phyloP scores from a whole-genome alignment of 2,888 invertebrate species.

The Melitaea athalia region DNA sequence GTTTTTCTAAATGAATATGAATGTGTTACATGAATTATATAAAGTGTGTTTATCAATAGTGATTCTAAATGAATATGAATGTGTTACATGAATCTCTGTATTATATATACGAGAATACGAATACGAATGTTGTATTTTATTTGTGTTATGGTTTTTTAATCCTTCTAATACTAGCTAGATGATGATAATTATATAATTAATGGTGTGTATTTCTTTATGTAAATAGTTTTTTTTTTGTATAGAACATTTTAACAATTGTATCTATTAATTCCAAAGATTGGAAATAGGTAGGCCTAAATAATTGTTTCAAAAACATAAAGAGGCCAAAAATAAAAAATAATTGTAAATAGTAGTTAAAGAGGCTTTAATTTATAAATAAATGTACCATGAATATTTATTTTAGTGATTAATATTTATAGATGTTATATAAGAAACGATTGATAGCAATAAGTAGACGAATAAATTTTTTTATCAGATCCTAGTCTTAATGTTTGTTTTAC shows the following conservation, averaged over 20 bases:
- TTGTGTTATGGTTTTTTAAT: constrained; percentile 7
- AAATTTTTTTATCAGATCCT: constrained; percentile 10
- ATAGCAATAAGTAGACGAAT: constrained; percentile 29
- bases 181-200: constrained; percentile 1
- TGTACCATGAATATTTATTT: constrained; percentile 16
- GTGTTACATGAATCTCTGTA: constrained; percentile 3
- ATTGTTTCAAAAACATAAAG: constrained; percentile 32
- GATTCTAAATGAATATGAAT: background rate
- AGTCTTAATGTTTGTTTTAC: background rate
- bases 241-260: constrained; percentile 14
- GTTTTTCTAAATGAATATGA: background rate
- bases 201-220: constrained; percentile 22
- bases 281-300: constrained; percentile 42
- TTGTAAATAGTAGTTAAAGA: constrained; percentile 46
- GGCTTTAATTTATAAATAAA: constrained; percentile 18
- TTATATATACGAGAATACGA: constrained; percentile 3
- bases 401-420: constrained; percentile 23
- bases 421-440: constrained; percentile 23
- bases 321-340: constrained; percentile 45
- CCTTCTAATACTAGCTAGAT: constrained; percentile 8
- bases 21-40: constrained; percentile 3
- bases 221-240: constrained; percentile 20
- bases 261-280: constrained; percentile 15
- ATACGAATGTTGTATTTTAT: constrained; percentile 1
- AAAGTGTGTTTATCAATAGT: constrained; percentile 16